Evolutionary conservation across 2,888 invertebrate species (phyloP).

Genomic region (Leistus spinibarbis): DNA sequence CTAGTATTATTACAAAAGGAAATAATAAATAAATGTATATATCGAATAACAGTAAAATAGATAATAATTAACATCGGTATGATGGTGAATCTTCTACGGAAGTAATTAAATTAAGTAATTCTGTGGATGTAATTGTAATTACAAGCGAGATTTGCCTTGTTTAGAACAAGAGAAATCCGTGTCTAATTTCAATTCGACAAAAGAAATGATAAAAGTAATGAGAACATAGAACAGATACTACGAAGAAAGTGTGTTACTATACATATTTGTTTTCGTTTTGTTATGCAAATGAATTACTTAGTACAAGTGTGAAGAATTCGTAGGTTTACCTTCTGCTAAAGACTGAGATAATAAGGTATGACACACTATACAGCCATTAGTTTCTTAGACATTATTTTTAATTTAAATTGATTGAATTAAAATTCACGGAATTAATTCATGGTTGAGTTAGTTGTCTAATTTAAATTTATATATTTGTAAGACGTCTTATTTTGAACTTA

Average conservation of each 20-base stretch:
- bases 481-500: slow-evolving; percentile 54
- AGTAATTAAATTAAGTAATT: too few species aligned
- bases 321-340: not conserved
- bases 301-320: not conserved
- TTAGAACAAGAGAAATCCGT: not conserved
- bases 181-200: not conserved
- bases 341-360: not conserved
- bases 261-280: not conserved
- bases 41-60: not conserved
- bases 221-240: not conserved
- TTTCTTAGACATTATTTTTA: too few species aligned
- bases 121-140: too few species aligned
- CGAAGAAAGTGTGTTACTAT: not conserved
- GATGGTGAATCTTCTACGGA: not conserved
- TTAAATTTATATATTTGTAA: too few species aligned
- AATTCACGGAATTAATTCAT: too few species aligned
- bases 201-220: not conserved
- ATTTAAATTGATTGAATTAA: too few species aligned
- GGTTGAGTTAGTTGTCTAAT: too few species aligned
- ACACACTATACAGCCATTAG: too few species aligned
- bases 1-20: not conserved
- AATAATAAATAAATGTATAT: not conserved
- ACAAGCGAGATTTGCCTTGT: too few species aligned
- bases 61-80: not conserved
- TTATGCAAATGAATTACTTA: not conserved